phyloP scores from a whole-genome alignment of 2,113 vertebrate species.

The Regulus satrapa region DNA sequence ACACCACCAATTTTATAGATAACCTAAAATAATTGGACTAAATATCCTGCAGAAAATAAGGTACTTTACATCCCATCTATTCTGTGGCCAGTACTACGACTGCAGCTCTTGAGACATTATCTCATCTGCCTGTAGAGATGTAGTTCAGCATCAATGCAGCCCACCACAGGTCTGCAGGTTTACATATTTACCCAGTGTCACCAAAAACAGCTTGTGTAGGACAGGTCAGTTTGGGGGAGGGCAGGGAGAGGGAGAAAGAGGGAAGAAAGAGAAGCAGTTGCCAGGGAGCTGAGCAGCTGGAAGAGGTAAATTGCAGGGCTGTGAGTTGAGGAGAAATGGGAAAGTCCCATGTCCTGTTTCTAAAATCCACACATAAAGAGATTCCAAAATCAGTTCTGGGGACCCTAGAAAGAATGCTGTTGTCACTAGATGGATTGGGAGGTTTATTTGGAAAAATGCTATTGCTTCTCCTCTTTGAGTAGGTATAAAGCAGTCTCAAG shows the following conservation, averaged over 20 bases:
- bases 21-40: not conserved
- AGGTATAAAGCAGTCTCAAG: not conserved
- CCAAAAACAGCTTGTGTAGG: not conserved
- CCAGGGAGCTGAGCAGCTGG: not conserved
- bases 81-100: not conserved
- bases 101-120: not conserved
- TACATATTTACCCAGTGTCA: not conserved
- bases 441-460: not conserved
- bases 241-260: not conserved
- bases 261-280: not conserved
- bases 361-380: not conserved
- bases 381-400: not conserved
- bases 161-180: not conserved
- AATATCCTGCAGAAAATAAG: not conserved
- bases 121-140: not conserved
- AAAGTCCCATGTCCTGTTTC: not conserved
- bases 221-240: not conserved
- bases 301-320: not conserved
- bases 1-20: not conserved
- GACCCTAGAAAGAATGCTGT: not conserved
- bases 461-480: not conserved
- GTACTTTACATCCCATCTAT: not conserved
- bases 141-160: not conserved
- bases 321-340: not conserved
- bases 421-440: not conserved